Evolutionary conservation across 2,888 invertebrate genomes (phyloP), one percentile per base, ranked within the genome.

Genomic region (Metallyticus violacea): DNA sequence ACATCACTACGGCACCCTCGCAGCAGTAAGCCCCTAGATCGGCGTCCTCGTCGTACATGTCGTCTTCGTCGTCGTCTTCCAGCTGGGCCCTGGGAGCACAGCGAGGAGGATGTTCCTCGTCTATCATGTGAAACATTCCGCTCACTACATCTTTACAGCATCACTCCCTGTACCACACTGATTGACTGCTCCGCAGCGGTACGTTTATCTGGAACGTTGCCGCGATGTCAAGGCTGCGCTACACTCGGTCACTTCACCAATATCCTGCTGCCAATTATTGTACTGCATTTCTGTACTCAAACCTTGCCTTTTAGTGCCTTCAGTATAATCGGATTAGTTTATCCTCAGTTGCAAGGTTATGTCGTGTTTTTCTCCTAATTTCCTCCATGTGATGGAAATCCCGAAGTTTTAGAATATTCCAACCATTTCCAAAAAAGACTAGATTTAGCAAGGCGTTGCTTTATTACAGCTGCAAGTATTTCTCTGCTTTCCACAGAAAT

Each of bases 41-140:
- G 26, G 76, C 83, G 28, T 77, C 83, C 26, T 62, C 40, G 15
- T 62, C 40, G 15, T 62, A 62, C 40, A 62, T 62, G 22, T 62
- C 40, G 40, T 62, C 76, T 81, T 81, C 81, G 76, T 82, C 82
- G 9, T 79, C 79, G 6, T 83, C 77, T 27, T 83, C 83, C 7
- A 62, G n/a, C 3, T 22, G 26, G 0, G 83, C 83, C 9, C 83
- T 26, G 83, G 77, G 28, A 22, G 26, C 27, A 25, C 26, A 9
- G 26, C 76, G 26, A n/a, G 76, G 77, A 25, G 76, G 28, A 9
- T 77, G 77, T 28, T 83, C 83, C 77, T 77, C 77, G 77, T 28
- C 83, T 28, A 83, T 83, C 83, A 77, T 83, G n/a, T 83, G 83
- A 28, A 83, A 83, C 26, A 77, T 62, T n/a, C n/a, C n/a, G 40